Percentiles rank a stretch among this genome's conserved stretches.
phyloP scores from a whole-genome alignment of 2,888 invertebrate species.

The Mylabris sibirica region DNA sequence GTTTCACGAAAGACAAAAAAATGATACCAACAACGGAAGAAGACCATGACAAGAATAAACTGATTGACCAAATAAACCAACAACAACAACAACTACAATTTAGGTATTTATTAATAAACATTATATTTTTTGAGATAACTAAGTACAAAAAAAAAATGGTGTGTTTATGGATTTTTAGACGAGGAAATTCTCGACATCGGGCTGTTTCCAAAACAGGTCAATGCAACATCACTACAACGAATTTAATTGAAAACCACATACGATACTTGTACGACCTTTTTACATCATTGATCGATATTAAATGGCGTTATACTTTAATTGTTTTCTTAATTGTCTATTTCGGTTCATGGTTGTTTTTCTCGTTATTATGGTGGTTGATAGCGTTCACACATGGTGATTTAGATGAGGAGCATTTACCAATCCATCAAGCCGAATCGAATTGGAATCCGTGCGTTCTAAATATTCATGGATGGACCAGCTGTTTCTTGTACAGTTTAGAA shows the following conservation, averaged over 20 bases:
- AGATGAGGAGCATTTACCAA: constrained; percentile 66
- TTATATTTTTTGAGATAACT: too few relatives aligned
- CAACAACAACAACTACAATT: not conserved
- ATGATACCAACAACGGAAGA: not conserved
- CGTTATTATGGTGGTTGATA: constrained; percentile 87
- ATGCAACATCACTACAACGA: constrained; percentile 41
- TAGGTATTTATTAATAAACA: not conserved
- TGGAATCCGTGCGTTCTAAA: constrained; percentile 88
- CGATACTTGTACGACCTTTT: constrained; percentile 47
- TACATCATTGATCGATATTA: constrained; percentile 43
- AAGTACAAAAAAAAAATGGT: too few relatives aligned
- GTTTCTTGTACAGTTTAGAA: constrained; percentile 92
- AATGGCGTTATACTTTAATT: constrained; percentile 60
- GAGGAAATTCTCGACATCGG: constrained; percentile 24
- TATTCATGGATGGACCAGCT: constrained; percentile 85
- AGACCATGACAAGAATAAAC: not conserved
- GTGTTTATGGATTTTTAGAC: not conserved
- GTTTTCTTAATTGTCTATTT: constrained; percentile 89
- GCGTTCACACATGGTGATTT: constrained; percentile 87
- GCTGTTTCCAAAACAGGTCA: constrained; percentile 44
- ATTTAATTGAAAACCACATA: constrained; percentile 64
- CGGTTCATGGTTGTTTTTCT: constrained; percentile 85
- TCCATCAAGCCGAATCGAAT: constrained; percentile 52
- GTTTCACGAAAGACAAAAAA: not conserved
- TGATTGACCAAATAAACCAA: not conserved